Evolutionary conservation across 2,888 invertebrate species (phyloP).

Genomic region (Pseudoips prasinana): DNA sequence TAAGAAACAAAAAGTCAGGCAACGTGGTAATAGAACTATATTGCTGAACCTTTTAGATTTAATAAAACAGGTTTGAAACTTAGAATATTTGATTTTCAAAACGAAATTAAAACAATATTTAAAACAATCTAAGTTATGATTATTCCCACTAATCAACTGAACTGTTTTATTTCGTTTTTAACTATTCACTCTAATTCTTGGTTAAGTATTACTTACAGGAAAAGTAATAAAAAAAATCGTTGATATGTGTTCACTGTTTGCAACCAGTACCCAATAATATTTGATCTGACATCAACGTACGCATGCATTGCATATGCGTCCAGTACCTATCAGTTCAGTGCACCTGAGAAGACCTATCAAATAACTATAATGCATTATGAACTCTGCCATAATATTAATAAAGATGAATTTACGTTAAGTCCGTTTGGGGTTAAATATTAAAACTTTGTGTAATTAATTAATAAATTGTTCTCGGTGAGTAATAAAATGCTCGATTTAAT

Average conservation of each 20-base stretch:
- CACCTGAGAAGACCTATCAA: constrained; percentile 16
- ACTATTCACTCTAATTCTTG: too few relatives aligned
- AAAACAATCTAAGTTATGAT: too few relatives aligned
- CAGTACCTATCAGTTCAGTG: constrained; percentile 29
- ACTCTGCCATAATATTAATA: constrained; percentile 8
- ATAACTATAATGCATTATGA: constrained; percentile 5
- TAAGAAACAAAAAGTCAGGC: too few relatives aligned
- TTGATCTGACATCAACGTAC: constrained; percentile 41
- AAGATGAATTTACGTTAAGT: neutral
- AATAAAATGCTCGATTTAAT: constrained; percentile 27
- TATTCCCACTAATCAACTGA: too few relatives aligned
- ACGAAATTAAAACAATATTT: too few relatives aligned
- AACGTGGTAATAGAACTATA: too few relatives aligned
- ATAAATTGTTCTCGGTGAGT: constrained; percentile 25
- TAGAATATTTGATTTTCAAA: too few relatives aligned
- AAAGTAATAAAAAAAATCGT: too few relatives aligned
- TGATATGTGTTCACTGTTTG: constrained; percentile 21
- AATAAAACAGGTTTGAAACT: too few relatives aligned
- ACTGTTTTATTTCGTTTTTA: too few relatives aligned
- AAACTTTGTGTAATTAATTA: constrained; percentile 32
- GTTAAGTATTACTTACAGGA: too few relatives aligned
- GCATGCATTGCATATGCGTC: constrained; percentile 26
- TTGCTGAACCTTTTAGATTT: too few relatives aligned
- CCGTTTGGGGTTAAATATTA: constrained; percentile 16
- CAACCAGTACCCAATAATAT: constrained; percentile 30